Evolutionary conservation across 2,797 vertebrate species (phyloP).

Genomic region (Sebastiscus albofasciatus): DNA sequence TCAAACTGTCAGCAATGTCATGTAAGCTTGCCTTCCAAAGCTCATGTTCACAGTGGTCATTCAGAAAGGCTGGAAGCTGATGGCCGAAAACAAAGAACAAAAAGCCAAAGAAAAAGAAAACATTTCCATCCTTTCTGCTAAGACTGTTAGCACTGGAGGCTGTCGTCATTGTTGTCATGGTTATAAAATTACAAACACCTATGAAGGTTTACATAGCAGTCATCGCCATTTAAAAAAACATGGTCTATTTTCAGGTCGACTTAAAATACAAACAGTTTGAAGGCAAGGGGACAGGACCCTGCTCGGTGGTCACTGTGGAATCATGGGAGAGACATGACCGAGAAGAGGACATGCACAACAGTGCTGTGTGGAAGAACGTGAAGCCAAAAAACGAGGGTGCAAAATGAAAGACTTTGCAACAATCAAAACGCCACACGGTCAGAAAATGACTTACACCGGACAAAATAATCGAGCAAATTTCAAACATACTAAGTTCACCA

Average conservation of each 20-base stretch:
- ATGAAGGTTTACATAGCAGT: slow-evolving; percentile 92
- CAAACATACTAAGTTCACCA: slow-evolving; percentile 85
- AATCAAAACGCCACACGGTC: slow-evolving; percentile 81
- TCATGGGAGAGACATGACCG: slow-evolving; percentile 78
- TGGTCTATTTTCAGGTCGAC: slow-evolving; percentile 81
- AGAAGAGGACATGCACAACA: slow-evolving; percentile 83
- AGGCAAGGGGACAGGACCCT: slow-evolving; percentile 76
- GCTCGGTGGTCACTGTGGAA: slow-evolving; percentile 76
- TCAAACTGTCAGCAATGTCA: slow-evolving; percentile 88
- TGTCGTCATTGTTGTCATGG: slow-evolving; percentile 85
- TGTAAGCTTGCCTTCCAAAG: slow-evolving; percentile 89
- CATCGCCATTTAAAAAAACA: slow-evolving; percentile 93
- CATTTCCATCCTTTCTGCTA: slow-evolving; percentile 87
- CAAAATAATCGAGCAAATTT: slow-evolving; percentile 86
- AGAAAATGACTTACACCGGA: slow-evolving; percentile 82
- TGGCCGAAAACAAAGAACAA: slow-evolving; percentile 63
- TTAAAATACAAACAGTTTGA: slow-evolving; percentile 84
- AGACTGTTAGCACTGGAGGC: slow-evolving; percentile 90
- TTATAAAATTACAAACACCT: slow-evolving; percentile 99
- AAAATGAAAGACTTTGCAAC: slow-evolving; percentile 73
- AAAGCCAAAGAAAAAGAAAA: slow-evolving; percentile 81
- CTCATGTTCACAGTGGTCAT: slow-evolving; percentile 99
- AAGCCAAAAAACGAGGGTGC: slow-evolving; percentile 74
- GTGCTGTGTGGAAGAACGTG: slow-evolving; percentile 77
- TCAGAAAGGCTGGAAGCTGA: slow-evolving; percentile 93